These are phyloP conservation scores for Nasonia longicornis DNA, from an alignment of 1,140 invertebrate genomes.

Conservation along the genomic window DNA sequence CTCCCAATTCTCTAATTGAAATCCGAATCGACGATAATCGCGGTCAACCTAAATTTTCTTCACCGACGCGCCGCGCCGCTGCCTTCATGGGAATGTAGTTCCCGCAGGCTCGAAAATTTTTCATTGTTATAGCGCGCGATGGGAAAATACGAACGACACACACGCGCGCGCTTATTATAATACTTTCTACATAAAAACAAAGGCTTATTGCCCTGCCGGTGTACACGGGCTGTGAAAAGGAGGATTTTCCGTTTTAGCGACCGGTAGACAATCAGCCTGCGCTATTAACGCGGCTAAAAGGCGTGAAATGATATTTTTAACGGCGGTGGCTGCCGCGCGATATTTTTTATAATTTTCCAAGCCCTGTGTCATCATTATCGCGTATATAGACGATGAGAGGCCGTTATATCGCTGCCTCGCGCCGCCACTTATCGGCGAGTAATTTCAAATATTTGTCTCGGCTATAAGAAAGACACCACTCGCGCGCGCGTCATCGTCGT, in stretches of 20 bases:
- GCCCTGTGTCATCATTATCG: background rate
- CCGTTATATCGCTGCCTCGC: too few species aligned
- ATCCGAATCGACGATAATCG: background rate
- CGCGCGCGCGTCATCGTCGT: background rate
- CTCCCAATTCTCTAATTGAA: background rate
- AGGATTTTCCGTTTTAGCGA: background rate
- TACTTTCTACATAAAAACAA: too few species aligned
- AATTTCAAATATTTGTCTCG: background rate
- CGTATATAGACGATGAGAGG: too few species aligned
- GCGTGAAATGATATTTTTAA: background rate
- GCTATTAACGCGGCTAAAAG: background rate
- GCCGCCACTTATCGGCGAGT: background rate
- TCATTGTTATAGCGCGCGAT: background rate
- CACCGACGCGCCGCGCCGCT: background rate
- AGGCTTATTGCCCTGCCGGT: background rate
- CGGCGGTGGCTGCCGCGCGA: background rate
- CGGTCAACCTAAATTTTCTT: background rate
- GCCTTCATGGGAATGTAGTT: background rate
- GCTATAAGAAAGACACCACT: too few species aligned
- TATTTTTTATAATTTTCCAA: background rate
- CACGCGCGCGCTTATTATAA: too few species aligned
- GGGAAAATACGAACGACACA: background rate
- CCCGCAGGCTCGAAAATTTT: background rate
- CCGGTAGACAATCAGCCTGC: background rate
- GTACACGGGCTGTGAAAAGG: too few species aligned